phyloP scores from a whole-genome alignment of 2,113 vertebrate species.

The Fulmarus glacialis region DNA sequence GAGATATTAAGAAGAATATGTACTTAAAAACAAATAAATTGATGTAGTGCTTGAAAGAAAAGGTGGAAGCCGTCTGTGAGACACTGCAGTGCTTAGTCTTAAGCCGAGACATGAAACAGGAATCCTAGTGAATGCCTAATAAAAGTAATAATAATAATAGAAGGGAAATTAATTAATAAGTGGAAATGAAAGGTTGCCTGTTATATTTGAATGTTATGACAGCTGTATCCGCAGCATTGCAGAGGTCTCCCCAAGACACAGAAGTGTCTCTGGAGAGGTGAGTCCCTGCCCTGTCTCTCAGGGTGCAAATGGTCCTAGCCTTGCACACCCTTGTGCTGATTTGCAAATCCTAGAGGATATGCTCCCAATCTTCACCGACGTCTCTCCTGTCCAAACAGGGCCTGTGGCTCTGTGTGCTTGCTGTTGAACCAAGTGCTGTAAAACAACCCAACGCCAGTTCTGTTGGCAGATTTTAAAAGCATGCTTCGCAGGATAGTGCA shows the following conservation, averaged over 20 bases:
- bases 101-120: neutral
- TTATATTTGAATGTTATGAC: neutral
- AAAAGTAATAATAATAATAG: neutral
- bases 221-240: neutral
- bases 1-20: neutral
- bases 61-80: neutral
- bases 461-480: neutral
- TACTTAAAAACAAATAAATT: neutral
- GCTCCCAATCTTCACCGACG: neutral
- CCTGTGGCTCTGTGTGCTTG: neutral
- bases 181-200: neutral
- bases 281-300: neutral
- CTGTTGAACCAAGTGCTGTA: neutral
- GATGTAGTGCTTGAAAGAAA: neutral
- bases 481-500: accelerated
- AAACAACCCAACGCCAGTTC: neutral
- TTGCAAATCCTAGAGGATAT: neutral
- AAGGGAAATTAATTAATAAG: neutral
- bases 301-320: accelerated
- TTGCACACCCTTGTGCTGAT: neutral
- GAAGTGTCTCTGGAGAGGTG: neutral
- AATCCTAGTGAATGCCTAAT: neutral
- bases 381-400: neutral
- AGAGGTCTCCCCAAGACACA: neutral
- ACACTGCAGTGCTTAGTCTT: neutral